phyloP scores from a whole-genome alignment of 2,797 vertebrate genomes.

The Enteromius thamalakanensis region DNA sequence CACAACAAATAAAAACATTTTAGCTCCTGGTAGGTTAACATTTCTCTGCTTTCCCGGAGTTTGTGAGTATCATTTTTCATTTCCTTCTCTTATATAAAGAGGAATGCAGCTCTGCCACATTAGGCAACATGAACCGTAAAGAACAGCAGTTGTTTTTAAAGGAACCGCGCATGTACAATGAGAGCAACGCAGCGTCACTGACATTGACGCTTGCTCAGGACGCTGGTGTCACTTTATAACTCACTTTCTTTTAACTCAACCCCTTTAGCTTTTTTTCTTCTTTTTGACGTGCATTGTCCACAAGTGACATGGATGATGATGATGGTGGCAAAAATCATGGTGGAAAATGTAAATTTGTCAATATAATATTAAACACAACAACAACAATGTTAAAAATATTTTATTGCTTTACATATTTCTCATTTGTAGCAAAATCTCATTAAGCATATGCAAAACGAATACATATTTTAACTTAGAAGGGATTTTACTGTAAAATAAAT shows the following conservation, averaged over 20 bases:
- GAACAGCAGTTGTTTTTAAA: background rate
- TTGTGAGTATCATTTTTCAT: background rate
- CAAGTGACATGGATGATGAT: too few relatives aligned
- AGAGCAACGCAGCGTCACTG: background rate
- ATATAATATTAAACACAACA: background rate
- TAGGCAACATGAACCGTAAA: background rate
- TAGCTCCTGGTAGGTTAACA: too few relatives aligned
- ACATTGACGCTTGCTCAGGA: background rate
- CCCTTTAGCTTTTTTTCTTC: too few relatives aligned
- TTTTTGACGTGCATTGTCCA: too few relatives aligned
- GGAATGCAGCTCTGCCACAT: slow-evolving; percentile 19
- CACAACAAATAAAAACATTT: background rate
- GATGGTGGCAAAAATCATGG: background rate
- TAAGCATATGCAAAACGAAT: background rate
- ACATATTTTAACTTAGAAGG: too few relatives aligned
- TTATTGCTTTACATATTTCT: background rate
- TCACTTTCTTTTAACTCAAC: too few relatives aligned
- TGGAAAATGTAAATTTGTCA: background rate
- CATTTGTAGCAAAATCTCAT: background rate
- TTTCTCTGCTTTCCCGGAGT: background rate
- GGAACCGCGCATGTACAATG: background rate
- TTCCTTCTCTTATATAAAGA: background rate
- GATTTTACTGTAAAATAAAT: too few relatives aligned
- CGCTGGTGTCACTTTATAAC: background rate
- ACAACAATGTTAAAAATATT: background rate